A percentile compares a stretch with the other conserved stretches of the same genome.
Evolutionary conservation across 2,113 vertebrate species (phyloP).

Genomic region (Muntiacus muntjak): DNA sequence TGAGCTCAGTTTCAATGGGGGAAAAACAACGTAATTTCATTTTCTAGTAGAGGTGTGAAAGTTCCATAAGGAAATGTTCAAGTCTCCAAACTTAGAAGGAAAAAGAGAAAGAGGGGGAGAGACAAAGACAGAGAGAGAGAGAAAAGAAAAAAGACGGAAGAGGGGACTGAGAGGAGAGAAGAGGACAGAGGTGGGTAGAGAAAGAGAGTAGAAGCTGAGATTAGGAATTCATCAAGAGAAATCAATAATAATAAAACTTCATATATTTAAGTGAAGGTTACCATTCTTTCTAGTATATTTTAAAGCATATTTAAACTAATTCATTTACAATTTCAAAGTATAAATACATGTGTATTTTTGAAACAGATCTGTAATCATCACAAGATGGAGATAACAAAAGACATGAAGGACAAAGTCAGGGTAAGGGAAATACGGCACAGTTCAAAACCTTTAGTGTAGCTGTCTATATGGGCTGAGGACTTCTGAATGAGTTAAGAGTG

Average conservation of each 20-base stretch:
- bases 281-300: neutral
- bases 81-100: neutral
- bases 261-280: neutral
- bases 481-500: neutral
- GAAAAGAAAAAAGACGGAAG: neutral
- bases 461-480: neutral
- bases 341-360: neutral
- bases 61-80: slow-evolving; percentile 1
- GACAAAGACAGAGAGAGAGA: neutral
- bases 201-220: neutral
- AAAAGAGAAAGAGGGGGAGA: neutral
- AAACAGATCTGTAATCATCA: neutral
- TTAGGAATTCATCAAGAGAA: neutral
- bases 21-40: slow-evolving; percentile 11
- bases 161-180: neutral
- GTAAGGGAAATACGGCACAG: neutral
- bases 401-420: neutral
- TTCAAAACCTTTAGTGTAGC: neutral
- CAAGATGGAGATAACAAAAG: neutral
- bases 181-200: neutral
- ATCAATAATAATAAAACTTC: neutral
- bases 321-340: neutral
- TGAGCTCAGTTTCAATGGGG: neutral
- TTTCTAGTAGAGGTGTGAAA: slow-evolving; percentile 18
- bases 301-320: neutral